phyloP scores from a whole-genome alignment of 2,113 vertebrate species.

The Phylloscopus trochilus region DNA sequence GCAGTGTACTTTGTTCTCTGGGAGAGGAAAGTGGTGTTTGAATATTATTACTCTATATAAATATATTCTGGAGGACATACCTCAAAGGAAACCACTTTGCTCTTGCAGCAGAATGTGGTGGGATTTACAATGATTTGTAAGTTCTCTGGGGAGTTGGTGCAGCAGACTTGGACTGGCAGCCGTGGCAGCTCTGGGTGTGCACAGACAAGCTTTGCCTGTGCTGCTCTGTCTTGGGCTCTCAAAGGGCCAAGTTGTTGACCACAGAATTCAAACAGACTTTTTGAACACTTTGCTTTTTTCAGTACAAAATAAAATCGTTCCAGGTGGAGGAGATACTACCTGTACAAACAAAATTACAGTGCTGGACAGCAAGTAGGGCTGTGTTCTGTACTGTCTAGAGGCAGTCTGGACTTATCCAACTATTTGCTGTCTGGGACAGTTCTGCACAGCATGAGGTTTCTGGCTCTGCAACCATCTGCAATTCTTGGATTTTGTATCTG shows the following conservation, averaged over 20 bases:
- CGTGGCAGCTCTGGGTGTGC: background rate
- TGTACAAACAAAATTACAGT: slow-evolving; percentile 32
- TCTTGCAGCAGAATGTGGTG: background rate
- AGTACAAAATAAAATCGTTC: background rate
- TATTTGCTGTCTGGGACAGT: slow-evolving; percentile 60
- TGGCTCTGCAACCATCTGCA: slow-evolving; percentile 48
- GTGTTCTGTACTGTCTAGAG: slow-evolving; percentile 7
- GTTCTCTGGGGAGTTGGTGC: background rate
- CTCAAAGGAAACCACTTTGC: background rate
- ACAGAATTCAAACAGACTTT: background rate
- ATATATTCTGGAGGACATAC: background rate
- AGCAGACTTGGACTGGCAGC: background rate
- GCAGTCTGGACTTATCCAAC: slow-evolving; percentile 27
- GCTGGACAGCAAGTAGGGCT: background rate
- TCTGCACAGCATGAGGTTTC: slow-evolving; percentile 57
- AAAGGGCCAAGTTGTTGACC: background rate
- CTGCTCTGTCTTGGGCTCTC: background rate
- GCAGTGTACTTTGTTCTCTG: background rate
- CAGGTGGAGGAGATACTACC: slow-evolving; percentile 10
- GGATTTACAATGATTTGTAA: background rate
- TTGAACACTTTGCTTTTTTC: background rate
- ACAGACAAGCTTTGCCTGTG: background rate
- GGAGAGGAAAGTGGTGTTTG: background rate
- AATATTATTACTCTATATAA: background rate
- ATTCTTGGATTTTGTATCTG: slow-evolving; percentile 56